These are phyloP conservation scores for Drosophila eugracilis DNA, from an alignment of 1,140 invertebrate species.

Conservation along the genomic window DNA sequence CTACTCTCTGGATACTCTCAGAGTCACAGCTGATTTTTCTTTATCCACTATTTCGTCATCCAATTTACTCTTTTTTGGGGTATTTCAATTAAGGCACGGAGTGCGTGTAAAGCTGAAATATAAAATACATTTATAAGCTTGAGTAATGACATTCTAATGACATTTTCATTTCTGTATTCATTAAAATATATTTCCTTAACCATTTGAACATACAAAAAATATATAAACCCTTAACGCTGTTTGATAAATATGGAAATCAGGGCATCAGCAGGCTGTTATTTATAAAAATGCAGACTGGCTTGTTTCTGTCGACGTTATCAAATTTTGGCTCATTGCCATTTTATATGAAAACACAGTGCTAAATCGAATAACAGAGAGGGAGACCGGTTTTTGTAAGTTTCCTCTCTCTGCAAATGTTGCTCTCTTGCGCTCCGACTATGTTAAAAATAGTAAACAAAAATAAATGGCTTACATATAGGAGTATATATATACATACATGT, in stretches of 20 bases:
- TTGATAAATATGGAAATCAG: too few relatives aligned
- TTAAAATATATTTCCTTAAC: too few relatives aligned
- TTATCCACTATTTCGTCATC: conserved; percentile 25
- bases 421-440: background rate
- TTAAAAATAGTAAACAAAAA: background rate
- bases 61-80: conserved; percentile 1
- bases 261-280: background rate
- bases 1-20: conserved; percentile 5
- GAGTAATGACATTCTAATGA: too few relatives aligned
- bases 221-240: too few relatives aligned
- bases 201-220: too few relatives aligned
- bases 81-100: background rate
- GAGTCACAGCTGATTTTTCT: conserved; percentile 19
- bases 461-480: too few relatives aligned
- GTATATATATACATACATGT: too few relatives aligned
- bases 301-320: background rate
- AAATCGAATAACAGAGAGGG: background rate
- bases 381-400: background rate
- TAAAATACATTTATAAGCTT: too few relatives aligned
- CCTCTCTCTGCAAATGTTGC: background rate
- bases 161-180: too few relatives aligned
- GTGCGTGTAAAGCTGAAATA: too few relatives aligned
- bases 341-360: background rate
- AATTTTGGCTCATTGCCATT: background rate
- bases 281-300: background rate